Conservation (phyloP, 2,113 vertebrate genomes). For the Eublepharis macularius region DNA sequence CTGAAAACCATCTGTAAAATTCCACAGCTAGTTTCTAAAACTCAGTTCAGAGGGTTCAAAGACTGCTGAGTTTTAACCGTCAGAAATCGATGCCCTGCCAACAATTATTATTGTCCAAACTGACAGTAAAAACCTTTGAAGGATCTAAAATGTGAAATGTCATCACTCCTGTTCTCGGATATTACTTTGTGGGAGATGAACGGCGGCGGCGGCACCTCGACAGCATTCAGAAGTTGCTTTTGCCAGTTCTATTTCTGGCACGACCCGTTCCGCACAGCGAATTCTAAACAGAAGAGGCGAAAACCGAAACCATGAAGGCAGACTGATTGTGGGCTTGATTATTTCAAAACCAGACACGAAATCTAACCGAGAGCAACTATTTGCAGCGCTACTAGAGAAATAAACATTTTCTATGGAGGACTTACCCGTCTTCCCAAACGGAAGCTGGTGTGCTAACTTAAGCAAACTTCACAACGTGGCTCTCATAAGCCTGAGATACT, state of each 20-base stretch:
- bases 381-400: not conserved
- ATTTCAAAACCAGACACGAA: fast-evolving
- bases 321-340: fast-evolving
- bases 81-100: not conserved
- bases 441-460: constrained; percentile 42
- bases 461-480: constrained; percentile 24
- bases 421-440: constrained; percentile 63
- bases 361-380: not conserved
- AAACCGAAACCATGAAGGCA: not conserved
- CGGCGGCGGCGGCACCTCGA: not conserved
- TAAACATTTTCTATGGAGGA: not conserved
- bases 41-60: not conserved
- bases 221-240: fast-evolving
- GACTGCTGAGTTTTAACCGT: not conserved
- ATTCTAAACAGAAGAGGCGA: not conserved
- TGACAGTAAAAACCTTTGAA: not conserved
- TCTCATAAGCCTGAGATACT: constrained; percentile 31
- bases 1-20: not conserved
- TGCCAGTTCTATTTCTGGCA: fast-evolving
- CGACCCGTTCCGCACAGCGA: not conserved
- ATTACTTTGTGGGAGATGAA: not conserved
- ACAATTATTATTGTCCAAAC: not conserved
- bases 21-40: not conserved
- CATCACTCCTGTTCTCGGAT: not conserved
- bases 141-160: not conserved